Base-by-base conservation (phyloP, 2,888 invertebrate genomes). In the Entomobrya proxima region DNA sequence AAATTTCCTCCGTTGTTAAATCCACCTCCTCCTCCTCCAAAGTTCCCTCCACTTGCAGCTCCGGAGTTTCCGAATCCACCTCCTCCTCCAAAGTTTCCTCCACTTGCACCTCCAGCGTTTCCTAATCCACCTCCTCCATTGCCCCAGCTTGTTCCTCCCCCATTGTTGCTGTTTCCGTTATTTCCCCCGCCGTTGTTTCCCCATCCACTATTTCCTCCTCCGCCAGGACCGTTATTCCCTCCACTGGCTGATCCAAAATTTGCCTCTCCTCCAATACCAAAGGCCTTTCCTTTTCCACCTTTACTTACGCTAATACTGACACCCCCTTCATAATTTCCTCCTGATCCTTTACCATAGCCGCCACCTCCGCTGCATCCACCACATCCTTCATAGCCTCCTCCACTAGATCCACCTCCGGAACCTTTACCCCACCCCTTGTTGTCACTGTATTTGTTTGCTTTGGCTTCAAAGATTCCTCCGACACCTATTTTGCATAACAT, bases 401-500 rank as follows among this genome's bases (percentile, higher is more conserved):
- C 30, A 52, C 30, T 50, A 0, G 40, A 30, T 15, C 72, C 80
- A 0, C 72, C 72, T 11, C 55, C 35, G 5, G 21, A 40, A 24
- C 58, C 13, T 3, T 30, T 30, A 1, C 81, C 61, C 74, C 75
- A 64, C 15, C 82, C 75, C 11, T 52, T 52, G 18, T 47, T 58
- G 18, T 35, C 18, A 40, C 61, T 55, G 1, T 9, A 69, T 6
- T 13, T 15, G 18, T 81, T 74, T 9, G 81, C 81, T 18, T 81
- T 81, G 11, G 72, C 74, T 27, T 75, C 82, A 11, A 82, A 75
- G 1, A 75, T 64, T 37, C 75, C 82, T 18, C 82, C 64, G 11
- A 81, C 80, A 30, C 80, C 80, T 80, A 32, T 32, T 24, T 69
- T 69, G 6, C 6, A 40, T 40, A 27, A 40, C 21, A 18, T 55